Evolutionary conservation across 2,888 invertebrate species (phyloP).

Genomic region (Busseola fusca): DNA sequence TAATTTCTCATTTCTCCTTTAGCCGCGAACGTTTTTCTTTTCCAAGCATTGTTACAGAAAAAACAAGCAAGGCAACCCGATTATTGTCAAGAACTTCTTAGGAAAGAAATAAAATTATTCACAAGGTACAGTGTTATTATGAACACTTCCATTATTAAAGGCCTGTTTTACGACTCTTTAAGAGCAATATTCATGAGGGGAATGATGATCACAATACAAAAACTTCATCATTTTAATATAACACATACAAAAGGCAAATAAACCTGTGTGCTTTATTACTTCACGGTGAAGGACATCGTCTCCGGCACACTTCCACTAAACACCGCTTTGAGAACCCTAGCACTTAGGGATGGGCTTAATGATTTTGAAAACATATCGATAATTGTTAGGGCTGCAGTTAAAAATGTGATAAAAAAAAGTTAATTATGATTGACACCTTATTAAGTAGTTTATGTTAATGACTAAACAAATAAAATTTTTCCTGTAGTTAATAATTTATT

Average conservation of each 20-base stretch:
- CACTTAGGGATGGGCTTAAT: conserved; percentile 33
- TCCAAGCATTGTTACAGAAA: conserved; percentile 3
- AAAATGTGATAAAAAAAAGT: not conserved
- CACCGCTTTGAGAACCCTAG: conserved; percentile 27
- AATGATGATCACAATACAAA: conserved; percentile 38
- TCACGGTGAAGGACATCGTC: conserved; percentile 51
- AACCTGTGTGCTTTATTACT: conserved; percentile 41
- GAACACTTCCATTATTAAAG: conserved; percentile 30
- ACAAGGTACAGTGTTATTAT: conserved; percentile 36
- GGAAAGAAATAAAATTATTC: conserved; percentile 37
- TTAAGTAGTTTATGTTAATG: conserved; percentile 1
- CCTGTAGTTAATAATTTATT: not conserved
- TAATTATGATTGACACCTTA: not conserved
- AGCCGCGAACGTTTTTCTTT: not conserved
- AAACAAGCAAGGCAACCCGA: not conserved
- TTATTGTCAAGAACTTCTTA: conserved; percentile 10
- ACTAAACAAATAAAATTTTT: not conserved
- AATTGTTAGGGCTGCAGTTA: not conserved
- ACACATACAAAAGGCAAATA: conserved; percentile 26
- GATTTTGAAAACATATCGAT: conserved; percentile 30
- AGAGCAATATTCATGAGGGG: conserved; percentile 37
- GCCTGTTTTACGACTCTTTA: conserved; percentile 41
- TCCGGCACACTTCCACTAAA: conserved; percentile 59
- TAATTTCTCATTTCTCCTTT: not conserved
- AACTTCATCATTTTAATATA: conserved; percentile 44